These are phyloP conservation scores for Anguilla rostrata DNA, from an alignment of 2,113 vertebrate genomes.

Conservation along the genomic window DNA sequence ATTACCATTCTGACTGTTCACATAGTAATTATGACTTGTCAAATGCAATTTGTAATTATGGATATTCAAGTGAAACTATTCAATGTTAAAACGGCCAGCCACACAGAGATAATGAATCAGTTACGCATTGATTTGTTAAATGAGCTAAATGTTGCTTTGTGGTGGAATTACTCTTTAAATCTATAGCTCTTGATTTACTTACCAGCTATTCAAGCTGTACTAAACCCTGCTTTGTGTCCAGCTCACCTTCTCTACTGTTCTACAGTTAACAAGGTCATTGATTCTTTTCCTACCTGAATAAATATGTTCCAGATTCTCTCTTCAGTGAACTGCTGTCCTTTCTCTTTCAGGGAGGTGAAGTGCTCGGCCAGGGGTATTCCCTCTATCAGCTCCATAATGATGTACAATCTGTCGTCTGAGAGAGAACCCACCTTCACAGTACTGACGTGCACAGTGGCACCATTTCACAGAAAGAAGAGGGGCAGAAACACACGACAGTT, in stretches of 20 bases:
- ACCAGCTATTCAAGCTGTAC: neutral
- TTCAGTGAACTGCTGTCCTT: constrained; percentile 79
- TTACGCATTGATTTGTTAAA: too few species aligned
- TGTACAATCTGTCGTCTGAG: constrained; percentile 81
- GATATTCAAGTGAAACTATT: too few species aligned
- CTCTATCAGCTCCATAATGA: constrained; percentile 90
- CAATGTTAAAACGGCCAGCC: too few species aligned
- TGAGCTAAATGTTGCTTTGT: too few species aligned
- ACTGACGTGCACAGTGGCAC: neutral
- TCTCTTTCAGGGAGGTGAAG: constrained; percentile 84
- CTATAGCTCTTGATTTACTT: neutral
- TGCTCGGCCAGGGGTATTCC: constrained; percentile 79
- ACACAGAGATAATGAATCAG: too few species aligned
- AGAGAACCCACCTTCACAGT: neutral
- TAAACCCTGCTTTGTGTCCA: neutral
- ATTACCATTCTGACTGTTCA: too few species aligned
- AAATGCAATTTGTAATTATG: too few species aligned
- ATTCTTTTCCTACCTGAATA: constrained; percentile 74
- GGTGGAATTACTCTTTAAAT: too few species aligned
- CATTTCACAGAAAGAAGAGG: neutral
- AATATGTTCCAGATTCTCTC: constrained; percentile 87
- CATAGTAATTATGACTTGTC: too few species aligned
- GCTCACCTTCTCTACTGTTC: neutral
- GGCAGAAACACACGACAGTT: neutral
- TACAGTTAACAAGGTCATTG: neutral